These are phyloP conservation scores for Anoplophora glabripennis DNA, from an alignment of 1,140 invertebrate species.

Conservation along the genomic window DNA sequence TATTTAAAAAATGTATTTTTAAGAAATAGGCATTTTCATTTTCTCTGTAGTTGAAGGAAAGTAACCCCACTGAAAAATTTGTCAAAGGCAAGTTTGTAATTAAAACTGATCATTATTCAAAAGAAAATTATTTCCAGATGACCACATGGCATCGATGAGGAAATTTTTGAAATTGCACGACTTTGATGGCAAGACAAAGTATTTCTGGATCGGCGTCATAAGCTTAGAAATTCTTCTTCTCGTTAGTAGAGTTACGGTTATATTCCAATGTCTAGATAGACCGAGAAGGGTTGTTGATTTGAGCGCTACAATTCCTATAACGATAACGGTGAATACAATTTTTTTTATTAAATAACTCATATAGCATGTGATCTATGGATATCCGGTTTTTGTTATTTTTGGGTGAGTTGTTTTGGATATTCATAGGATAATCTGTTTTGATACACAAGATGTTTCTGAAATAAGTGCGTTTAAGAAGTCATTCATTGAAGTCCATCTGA, in stretches of 20 bases:
- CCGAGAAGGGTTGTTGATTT: neutral
- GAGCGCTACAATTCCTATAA: neutral
- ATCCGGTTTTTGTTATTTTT: no score
- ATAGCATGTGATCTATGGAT: neutral
- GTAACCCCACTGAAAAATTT: no score
- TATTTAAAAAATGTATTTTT: no score
- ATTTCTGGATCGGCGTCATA: neutral
- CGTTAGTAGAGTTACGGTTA: neutral
- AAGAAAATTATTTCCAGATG: neutral
- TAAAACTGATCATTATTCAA: no score
- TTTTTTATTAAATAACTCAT: neutral
- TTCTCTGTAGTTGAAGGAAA: no score
- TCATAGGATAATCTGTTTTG: no score
- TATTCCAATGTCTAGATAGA: neutral
- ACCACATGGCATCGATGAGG: neutral
- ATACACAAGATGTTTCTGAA: no score
- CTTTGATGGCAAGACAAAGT: neutral
- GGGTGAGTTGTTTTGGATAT: no score
- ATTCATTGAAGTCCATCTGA: no score
- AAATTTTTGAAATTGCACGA: neutral
- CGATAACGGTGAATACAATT: neutral
- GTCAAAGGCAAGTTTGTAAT: no score
- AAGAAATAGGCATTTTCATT: no score
- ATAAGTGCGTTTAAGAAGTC: no score
- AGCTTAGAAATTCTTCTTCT: neutral